Evolutionary conservation across 1,140 invertebrate species (phyloP).

Genomic region (Drosophila pseudoobscura): DNA sequence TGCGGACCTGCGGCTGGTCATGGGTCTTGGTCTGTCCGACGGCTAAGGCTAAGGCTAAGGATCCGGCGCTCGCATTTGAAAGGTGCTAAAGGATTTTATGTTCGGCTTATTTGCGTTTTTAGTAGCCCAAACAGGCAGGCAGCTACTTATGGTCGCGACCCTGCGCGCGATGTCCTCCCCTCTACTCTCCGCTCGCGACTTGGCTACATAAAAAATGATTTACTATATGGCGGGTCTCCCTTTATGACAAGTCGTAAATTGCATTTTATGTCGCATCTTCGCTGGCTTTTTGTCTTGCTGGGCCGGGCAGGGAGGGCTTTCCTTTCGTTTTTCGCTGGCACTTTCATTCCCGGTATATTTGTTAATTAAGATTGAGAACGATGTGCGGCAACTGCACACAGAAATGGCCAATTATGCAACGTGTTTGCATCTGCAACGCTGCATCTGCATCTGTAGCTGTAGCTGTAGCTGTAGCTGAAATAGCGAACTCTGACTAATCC

Average conservation of each 20-base stretch:
- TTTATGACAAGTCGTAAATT: slow-evolving; percentile 81
- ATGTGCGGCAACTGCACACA: slow-evolving; percentile 78
- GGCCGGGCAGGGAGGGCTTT: neutral
- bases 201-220: slow-evolving; percentile 80
- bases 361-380: slow-evolving; percentile 80
- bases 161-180: slow-evolving; percentile 21
- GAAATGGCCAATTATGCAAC: slow-evolving; percentile 80
- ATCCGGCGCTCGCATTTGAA: slow-evolving; percentile 52
- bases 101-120: slow-evolving; percentile 78
- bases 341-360: slow-evolving; percentile 78
- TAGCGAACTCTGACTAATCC: slow-evolving; percentile 27
- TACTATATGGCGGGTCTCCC: slow-evolving; percentile 78
- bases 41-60: neutral
- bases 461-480: slow-evolving; percentile 18
- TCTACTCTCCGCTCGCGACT: slow-evolving; percentile 14
- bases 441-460: slow-evolving; percentile 39
- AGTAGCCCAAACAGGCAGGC: slow-evolving; percentile 39
- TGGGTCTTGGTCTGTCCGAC: slow-evolving; percentile 2
- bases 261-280: slow-evolving; percentile 79
- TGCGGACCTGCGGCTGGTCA: slow-evolving; percentile 7
- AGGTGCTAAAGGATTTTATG: slow-evolving; percentile 82
- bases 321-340: slow-evolving; percentile 32
- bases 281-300: slow-evolving; percentile 26
- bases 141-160: slow-evolving; percentile 45
- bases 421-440: slow-evolving; percentile 61